Evolutionary conservation across 2,888 invertebrate species (phyloP), one percentile per base, ranked within the genome.

Genomic region (Amphipoea oculea): DNA sequence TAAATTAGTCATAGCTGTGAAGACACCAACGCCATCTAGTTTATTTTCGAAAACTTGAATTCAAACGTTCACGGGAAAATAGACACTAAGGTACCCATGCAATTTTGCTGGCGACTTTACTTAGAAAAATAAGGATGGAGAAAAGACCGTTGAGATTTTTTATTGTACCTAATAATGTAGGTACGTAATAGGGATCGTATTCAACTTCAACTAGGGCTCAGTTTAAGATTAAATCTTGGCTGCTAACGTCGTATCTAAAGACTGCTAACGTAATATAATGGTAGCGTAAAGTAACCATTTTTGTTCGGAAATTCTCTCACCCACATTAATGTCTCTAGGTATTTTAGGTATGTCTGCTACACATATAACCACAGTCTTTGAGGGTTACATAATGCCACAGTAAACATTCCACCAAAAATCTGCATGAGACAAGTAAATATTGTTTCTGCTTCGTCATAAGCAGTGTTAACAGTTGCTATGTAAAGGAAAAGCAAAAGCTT

Each of bases 341-440:
- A n/a, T 77, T 5, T n/a, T 78, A 51, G 54, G 36, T 66, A 57
- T 23, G 4, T 48, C 42, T 51, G 60, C 20, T 17, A 68, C 12
- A 62, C 2, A 20, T 7, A 20, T 4, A 68, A 40, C 12, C 23
- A 42, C 17, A 48, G 48, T 67, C 6, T 78, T 57, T 20, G 11
- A 48, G n/a, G 17, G 6, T 51, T 62, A 29, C 0, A n/a, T 68
- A 17, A 12, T 29, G 36, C 2, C 23, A 5, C 23, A 45, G 2
- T 42, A 17, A 48, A 68, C 23, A 40, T 51, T 67, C 17, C 23
- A 42, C 29, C 17, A 42, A 60, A 40, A 79, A 9, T 17, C 17
- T 20, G 12, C 7, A 48, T n/a, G 12, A 48, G 11, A 66, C 20
- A 48, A 60, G 78, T 78, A 60, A 40, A 67, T 79, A 80, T 79